A percentile compares a stretch with the other conserved stretches of the same genome.
Evolutionary conservation across 2,888 invertebrate species (phyloP).

Genomic region (Calameuta filiformis): DNA sequence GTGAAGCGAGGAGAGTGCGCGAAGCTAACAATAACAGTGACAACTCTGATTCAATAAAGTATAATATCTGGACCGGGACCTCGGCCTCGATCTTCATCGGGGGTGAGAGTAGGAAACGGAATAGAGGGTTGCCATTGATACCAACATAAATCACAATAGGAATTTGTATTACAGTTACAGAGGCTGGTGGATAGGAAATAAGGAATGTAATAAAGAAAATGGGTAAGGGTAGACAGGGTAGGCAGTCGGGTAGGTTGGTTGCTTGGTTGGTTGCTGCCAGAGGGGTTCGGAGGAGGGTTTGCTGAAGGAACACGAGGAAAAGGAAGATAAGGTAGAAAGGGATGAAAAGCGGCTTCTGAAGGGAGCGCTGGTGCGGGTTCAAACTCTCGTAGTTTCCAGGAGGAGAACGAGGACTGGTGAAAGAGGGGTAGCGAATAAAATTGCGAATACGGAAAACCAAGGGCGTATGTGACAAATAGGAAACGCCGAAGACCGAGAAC

Average conservation of each 20-base stretch:
- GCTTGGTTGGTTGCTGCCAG: neutral
- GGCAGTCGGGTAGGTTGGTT: slow-evolving; percentile 11
- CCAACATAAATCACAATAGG: slow-evolving; percentile 67
- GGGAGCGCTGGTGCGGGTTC: slow-evolving; percentile 7
- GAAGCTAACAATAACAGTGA: slow-evolving; percentile 56
- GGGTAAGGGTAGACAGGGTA: slow-evolving; percentile 45
- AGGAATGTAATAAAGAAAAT: slow-evolving; percentile 67
- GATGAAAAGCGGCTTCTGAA: slow-evolving; percentile 5
- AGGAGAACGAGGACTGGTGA: slow-evolving; percentile 1
- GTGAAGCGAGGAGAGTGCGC: slow-evolving; percentile 27
- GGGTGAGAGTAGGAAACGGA: slow-evolving; percentile 14
- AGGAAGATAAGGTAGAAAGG: slow-evolving; percentile 1
- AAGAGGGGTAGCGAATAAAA: slow-evolving; percentile 12
- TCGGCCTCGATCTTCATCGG: slow-evolving; percentile 3
- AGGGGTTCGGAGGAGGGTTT: slow-evolving; percentile 19
- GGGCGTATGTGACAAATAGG: slow-evolving; percentile 20
- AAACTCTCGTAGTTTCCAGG: slow-evolving; percentile 2
- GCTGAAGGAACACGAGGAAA: slow-evolving; percentile 19
- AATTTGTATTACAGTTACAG: slow-evolving; percentile 66
- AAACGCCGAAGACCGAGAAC: slow-evolving; percentile 7
- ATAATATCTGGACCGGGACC: slow-evolving; percentile 56
- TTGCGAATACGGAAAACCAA: slow-evolving; percentile 19
- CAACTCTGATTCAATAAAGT: slow-evolving; percentile 63
- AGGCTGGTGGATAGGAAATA: slow-evolving; percentile 65
- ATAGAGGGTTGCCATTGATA: slow-evolving; percentile 60